These are phyloP conservation scores for Paramormyrops kingsleyae DNA, from an alignment of 2,113 vertebrate species.

Conservation along the genomic window DNA sequence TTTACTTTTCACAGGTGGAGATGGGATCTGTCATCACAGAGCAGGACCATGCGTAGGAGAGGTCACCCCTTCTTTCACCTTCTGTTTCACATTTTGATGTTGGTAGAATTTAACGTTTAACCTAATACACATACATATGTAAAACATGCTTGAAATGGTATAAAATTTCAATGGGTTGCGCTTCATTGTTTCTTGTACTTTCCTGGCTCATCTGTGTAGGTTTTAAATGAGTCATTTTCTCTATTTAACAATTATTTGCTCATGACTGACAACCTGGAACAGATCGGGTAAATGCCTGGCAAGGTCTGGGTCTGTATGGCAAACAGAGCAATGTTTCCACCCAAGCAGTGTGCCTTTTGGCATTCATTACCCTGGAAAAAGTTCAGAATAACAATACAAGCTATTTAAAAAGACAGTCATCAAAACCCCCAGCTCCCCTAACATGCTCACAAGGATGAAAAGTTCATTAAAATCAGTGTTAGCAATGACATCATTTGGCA, in stretches of 20 bases:
- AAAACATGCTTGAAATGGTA: background rate
- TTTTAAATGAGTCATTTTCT: slow-evolving; percentile 1
- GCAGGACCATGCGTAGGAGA: background rate
- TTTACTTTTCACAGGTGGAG: background rate
- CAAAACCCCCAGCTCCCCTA: background rate
- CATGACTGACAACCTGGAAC: background rate
- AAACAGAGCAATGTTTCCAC: background rate
- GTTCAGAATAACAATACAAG: background rate
- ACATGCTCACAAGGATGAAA: background rate
- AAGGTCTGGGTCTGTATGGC: background rate
- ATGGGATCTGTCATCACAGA: background rate
- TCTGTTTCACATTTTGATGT: background rate
- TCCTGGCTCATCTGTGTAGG: background rate
- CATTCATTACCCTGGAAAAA: background rate
- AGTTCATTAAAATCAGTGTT: background rate
- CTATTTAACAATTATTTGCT: background rate
- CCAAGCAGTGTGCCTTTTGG: background rate
- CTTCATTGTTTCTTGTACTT: background rate
- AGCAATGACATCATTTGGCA: background rate
- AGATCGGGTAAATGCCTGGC: background rate
- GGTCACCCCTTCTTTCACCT: background rate
- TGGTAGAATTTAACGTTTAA: background rate
- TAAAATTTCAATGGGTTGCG: background rate
- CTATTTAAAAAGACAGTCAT: background rate
- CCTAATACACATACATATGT: background rate